Conservation (phyloP, 2,797 vertebrate genomes). For the Anguilla pacifica region DNA sequence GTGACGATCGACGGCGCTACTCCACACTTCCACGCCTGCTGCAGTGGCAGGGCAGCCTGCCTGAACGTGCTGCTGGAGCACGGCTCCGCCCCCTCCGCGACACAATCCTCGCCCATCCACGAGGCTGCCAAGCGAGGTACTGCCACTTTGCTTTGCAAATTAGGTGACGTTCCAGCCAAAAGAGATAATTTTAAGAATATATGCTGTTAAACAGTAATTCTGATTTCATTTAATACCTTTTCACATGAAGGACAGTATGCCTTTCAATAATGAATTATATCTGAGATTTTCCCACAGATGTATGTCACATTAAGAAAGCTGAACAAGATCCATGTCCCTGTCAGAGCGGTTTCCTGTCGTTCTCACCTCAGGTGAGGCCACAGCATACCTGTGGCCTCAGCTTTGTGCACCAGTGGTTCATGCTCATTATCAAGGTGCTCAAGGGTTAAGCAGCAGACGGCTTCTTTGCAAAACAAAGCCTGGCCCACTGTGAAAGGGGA, state of each 20-base stretch:
- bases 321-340: neutral
- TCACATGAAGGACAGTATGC: neutral
- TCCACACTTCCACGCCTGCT: conserved; percentile 85
- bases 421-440: neutral
- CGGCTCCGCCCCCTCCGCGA: conserved; percentile 63
- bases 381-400: neutral
- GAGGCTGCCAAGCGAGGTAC: conserved; percentile 83
- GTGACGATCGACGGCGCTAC: conserved; percentile 80
- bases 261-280: neutral
- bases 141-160: conserved; percentile 10
- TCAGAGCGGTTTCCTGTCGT: neutral
- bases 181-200: neutral
- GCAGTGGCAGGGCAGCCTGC: conserved; percentile 80
- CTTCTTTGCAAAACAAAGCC: neutral
- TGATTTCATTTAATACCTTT: neutral
- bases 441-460: neutral
- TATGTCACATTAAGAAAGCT: neutral
- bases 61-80: conserved; percentile 79
- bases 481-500: neutral
- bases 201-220: neutral
- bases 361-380: neutral
- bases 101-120: conserved; percentile 78
- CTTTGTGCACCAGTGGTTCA: neutral
- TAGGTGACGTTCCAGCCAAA: neutral
- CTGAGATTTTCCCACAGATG: neutral